Evolutionary conservation across 2,113 vertebrate genomes (phyloP), one percentile per base, ranked within the genome.

Genomic region (Pelmatolapia mariae): DNA sequence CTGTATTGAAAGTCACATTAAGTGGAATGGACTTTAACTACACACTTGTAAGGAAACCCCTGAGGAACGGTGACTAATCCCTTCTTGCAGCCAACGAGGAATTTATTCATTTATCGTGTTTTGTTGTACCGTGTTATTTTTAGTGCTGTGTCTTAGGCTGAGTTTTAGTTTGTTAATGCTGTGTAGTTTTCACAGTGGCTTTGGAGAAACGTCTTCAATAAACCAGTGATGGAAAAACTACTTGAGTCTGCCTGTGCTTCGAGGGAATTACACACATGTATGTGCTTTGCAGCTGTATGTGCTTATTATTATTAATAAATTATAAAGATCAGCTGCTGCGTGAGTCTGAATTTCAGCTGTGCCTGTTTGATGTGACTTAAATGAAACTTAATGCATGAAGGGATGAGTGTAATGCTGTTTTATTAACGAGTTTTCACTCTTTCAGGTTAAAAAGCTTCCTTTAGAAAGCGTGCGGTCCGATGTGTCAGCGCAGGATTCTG

Each of bases 121-220:
- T 31, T 31, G 2, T 18, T 61, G 26, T 61, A 1, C 0, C 1
- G 5, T 31, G 1, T 61, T 31, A 61, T 61, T 18, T 61, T 1
- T 31, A 61, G 57, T 29, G n/a, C n/a, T n/a, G 29, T 1, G 26
- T 61, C 26, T 18, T 61, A 61, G 0, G 57, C 8, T 61, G 57
- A 61, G 26, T 61, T 61, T 31, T 61, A 61, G 18, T 61, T 61
- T 61, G 57, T 61, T 61, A 61, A 61, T 3, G 56, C 56, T 31
- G 56, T 31, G 15, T 31, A 61, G 8, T 18, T 31, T 61, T 61
- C 57, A 61, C 57, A 61, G 26, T 61, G 15, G 57, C 26, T 61
- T 57, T 57, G 56, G 56, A 29, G 24, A 57, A 7, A 57, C 1
- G 7, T 57, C 56, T 29, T 57, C 24, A 57, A 57, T 18, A 61